Base-by-base conservation (phyloP, 2,113 vertebrate species). In the Chlorodrepanis virens region DNA sequence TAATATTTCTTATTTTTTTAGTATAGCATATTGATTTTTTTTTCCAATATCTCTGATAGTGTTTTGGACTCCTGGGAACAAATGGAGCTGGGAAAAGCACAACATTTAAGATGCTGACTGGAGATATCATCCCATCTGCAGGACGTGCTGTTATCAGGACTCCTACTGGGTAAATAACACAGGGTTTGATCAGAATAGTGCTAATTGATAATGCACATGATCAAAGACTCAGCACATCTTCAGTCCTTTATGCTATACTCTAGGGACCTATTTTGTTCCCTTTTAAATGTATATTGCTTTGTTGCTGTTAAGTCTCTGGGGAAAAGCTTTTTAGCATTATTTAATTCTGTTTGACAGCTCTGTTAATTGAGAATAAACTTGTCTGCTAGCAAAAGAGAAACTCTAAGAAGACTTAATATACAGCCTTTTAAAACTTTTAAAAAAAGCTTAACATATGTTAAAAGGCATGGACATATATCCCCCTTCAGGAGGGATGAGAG, bases 31-130 rank as follows among this genome's bases (percentile, higher is more conserved):
- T 29, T 42, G 10, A 52, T 44, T 12, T 33, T 24, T 35, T 35
- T 31, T 27, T 9, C 14, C 29, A 18, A 5, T 2, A 53, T 78
- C 11, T 37, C 29, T 33, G 3, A 9, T 92, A 99, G 99, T 99
- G 99, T 95, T 99, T 99, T 68, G 99, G 99, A 29, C 98, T 99
- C 54, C 97, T 99, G 8, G 99, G 99, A 31, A 98, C 98, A 71
- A 99, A 99, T 10, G 99, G 99, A 65, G 99, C 99, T 80, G 99
- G 99, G 12, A 99, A 99, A 97, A 99, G 98, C 7, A 98, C 98
- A 3, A 98, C 98, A 4, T 99, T 99, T 96, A 98, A 98, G 88
- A 99, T 99, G 98, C 94, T 99, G 91, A 99, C 97, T 5, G 99
- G 99, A 94, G 99, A 99, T 69, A 39, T 93, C 52, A 33, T 33